Percentiles rank a stretch among this genome's conserved stretches.
These are phyloP conservation scores for Synanthedon andrenaeformis DNA, from an alignment of 2,888 invertebrate species.

Conservation along the genomic window DNA sequence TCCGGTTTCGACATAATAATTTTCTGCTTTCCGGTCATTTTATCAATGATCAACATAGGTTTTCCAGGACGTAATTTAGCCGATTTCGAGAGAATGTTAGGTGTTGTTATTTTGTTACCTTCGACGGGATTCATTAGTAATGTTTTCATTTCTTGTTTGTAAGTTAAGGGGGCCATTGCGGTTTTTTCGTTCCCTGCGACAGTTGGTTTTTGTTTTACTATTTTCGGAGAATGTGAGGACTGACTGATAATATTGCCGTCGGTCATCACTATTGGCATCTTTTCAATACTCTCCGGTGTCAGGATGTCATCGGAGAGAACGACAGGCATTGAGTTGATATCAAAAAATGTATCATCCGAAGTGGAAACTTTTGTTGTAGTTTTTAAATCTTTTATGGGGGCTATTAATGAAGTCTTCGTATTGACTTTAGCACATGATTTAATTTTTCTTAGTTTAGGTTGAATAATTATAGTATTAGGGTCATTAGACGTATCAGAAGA, in stretches of 20 bases:
- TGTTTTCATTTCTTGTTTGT: constrained; percentile 49
- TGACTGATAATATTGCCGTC: constrained; percentile 51
- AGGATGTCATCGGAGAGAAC: constrained; percentile 78
- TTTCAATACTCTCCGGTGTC: constrained; percentile 76
- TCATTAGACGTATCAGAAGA: constrained; percentile 39
- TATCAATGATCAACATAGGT: constrained; percentile 59
- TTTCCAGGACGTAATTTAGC: constrained; percentile 55
- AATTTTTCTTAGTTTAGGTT: constrained; percentile 50
- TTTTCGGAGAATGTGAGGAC: constrained; percentile 33
- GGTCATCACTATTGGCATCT: constrained; percentile 74
- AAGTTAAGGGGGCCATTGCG: constrained; percentile 24
- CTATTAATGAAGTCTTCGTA: constrained; percentile 35
- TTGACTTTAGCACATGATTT: constrained; percentile 45
- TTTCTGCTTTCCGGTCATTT: constrained; percentile 59
- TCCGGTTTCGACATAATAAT: constrained; percentile 57
- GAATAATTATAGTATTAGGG: constrained; percentile 47
- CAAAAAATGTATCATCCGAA: constrained; percentile 68
- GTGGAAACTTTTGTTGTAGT: constrained; percentile 8
- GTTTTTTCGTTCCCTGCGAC: constrained; percentile 40
- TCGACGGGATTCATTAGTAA: constrained; percentile 43
- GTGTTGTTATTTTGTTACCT: constrained; percentile 42
- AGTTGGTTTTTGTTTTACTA: constrained; percentile 22
- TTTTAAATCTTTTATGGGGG: constrained; percentile 32
- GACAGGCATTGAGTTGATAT: constrained; percentile 83
- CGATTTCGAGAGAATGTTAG: constrained; percentile 63